Percentiles rank a stretch among this genome's conserved stretches.
Evolutionary conservation across 2,113 vertebrate species (phyloP).

Genomic region (Ochotona princeps): DNA sequence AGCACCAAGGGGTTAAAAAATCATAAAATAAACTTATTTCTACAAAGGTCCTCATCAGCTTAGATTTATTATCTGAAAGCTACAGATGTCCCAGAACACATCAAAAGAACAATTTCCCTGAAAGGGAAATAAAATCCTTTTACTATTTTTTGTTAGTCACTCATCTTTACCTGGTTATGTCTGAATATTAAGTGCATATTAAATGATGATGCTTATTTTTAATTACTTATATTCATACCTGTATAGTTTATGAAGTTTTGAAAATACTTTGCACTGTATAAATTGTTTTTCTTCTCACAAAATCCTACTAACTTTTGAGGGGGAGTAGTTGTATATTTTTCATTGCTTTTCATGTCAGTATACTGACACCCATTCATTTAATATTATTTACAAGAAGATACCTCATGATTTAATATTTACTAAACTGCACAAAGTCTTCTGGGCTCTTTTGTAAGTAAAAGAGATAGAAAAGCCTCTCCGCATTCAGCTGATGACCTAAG

Average conservation of each 20-base stretch:
- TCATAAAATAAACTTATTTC: conserved; percentile 44
- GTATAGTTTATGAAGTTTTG: background rate
- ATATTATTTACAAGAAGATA: background rate
- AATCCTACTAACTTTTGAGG: background rate
- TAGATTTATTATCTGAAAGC: conserved; percentile 59
- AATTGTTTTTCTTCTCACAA: background rate
- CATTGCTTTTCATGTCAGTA: background rate
- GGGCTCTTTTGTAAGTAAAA: background rate
- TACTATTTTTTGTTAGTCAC: background rate
- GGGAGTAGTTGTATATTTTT: background rate
- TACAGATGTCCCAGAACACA: background rate
- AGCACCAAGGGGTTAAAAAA: background rate
- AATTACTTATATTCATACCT: conserved; percentile 7
- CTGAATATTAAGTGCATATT: background rate
- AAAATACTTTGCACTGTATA: conserved; percentile 6
- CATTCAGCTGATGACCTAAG: conserved; percentile 20
- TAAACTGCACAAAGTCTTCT: background rate
- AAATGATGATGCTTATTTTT: background rate
- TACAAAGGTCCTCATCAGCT: conserved; percentile 1
- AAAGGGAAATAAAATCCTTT: conserved; percentile 19
- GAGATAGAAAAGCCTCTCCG: background rate
- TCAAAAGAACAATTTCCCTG: conserved; percentile 19
- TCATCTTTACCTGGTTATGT: background rate
- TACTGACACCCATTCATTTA: background rate
- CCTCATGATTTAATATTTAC: background rate